Base-by-base conservation (phyloP, 2,797 vertebrate species). In the Tragopan temminckii region DNA sequence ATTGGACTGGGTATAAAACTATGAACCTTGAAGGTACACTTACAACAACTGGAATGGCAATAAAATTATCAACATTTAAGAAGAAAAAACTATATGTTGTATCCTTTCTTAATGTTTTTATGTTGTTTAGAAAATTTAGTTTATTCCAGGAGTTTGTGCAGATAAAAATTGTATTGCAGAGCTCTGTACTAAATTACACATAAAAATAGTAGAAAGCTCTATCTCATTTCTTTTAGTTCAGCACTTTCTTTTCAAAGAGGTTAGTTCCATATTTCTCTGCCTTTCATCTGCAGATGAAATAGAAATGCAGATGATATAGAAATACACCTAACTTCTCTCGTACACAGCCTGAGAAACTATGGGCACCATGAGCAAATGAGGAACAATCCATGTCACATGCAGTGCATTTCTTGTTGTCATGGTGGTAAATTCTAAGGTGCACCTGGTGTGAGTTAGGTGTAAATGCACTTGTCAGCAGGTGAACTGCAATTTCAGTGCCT, bases 281-380 rank as follows among this genome's bases (percentile, higher is more conserved):
- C 80, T 95, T 80, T 96, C 85, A 62, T 83, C 75, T 96, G 38
- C 63, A 90, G 14, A n/a, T n/a, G n/a, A n/a, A n/a, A n/a, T n/a
- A n/a, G n/a, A n/a, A n/a, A n/a, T n/a, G n/a, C n/a, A n/a, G n/a
- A n/a, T n/a, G n/a, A n/a, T 85, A 67, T 74, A 94, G 89, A 95
- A 95, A 88, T 86, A 94, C 95, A 33, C 68, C 77, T 89, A 89
- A 88, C 35, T 93, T 96, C 87, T 89, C 83, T 92, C 79, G 90
- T 96, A 90, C 45, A 62, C 75, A 90, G 50, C 88, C 78, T 86
- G 50, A 81, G 66, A 88, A 88, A 89, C 36, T 86, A 77, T 79
- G 72, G 84, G 33, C 45, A 53, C 24, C 19, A 79, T 36, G 78
- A 91, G 50, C 58, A 80, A 55, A 88, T 67, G 13, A 74, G 85